phyloP scores from a whole-genome alignment of 2,888 invertebrate species.

The Rhorus exstirpatorius region DNA sequence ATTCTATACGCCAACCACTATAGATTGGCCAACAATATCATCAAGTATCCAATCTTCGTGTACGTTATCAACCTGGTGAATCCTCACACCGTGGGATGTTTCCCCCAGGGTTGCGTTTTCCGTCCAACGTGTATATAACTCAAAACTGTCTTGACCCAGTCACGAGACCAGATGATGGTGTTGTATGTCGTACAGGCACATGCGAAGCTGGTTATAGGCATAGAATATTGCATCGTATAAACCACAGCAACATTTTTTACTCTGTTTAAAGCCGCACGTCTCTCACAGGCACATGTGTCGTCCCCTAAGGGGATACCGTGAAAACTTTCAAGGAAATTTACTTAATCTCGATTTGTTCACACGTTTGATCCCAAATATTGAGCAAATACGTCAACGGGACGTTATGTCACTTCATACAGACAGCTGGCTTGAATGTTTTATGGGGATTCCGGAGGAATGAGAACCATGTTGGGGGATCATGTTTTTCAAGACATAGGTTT shows the following conservation, averaged over 20 bases:
- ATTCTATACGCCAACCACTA: not conserved
- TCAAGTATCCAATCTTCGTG: not conserved
- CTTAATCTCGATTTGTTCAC: slow-evolving; percentile 30
- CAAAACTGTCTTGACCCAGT: slow-evolving; percentile 60
- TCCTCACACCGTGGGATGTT: slow-evolving; percentile 19
- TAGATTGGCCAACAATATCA: not conserved
- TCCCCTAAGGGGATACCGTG: slow-evolving; percentile 20
- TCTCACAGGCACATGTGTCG: slow-evolving; percentile 12
- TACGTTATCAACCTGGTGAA: slow-evolving; percentile 3
- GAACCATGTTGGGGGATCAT: too few relatives aligned
- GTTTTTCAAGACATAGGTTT: too few relatives aligned
- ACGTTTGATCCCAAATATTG: slow-evolving; percentile 1
- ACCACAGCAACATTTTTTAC: slow-evolving; percentile 35
- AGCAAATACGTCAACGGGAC: not conserved
- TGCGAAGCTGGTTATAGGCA: too few relatives aligned
- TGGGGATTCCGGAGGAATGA: not conserved
- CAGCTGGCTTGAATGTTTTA: not conserved
- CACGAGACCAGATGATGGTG: slow-evolving; percentile 36
- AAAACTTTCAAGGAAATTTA: slow-evolving; percentile 41
- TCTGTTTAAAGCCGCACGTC: slow-evolving; percentile 32
- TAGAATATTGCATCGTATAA: slow-evolving; percentile 38
- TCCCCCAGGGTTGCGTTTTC: slow-evolving; percentile 8
- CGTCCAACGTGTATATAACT: slow-evolving; percentile 18
- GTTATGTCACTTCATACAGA: not conserved
- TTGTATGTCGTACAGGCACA: slow-evolving; percentile 13